Base-by-base conservation (phyloP, 1,140 invertebrate species). In the Calliopsis andreniformis region DNA sequence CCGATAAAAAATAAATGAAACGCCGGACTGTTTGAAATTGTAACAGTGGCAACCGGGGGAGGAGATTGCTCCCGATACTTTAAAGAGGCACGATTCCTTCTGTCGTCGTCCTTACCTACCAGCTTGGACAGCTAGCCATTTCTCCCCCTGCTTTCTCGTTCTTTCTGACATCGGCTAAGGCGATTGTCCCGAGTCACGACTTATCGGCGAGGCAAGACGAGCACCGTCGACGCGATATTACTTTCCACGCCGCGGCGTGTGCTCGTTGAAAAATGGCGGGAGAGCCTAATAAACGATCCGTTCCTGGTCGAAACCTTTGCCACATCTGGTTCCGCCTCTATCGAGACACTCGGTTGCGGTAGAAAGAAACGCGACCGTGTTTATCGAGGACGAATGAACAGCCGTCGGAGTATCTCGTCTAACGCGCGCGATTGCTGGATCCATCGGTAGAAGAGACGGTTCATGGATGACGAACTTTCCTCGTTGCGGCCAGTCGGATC, bases 1-100 rank as follows among this genome's bases (percentile, higher is more conserved):
- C 82, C 83, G 84, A 86, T 85, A 86, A 86, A 86, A 86, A 86
- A 86, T 80, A 86, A 86, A 86, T 85, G 83, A 86, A 85, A 82
- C 71, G 62, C 78, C 83, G 83, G 82, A 83, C 84, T 86, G 83
- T 83, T 86, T 85, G 84, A 86, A 86, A 86, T 86, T 85, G 84
- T 86, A 86, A 86, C 84, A 85, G 83, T 83, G 80, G 84, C 81
- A 76, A 80, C 80, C 68, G 56, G 39, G 55, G 51, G 39, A 43
- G 49, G 66, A 64, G 71, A 66, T 84, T 58, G 66, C 83, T 80
- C 64, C 69, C 75, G 80, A 84, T 82, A 84, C 79, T 85, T 84
- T 85, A 84, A 84, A 80, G 83, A 84, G 83, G 69, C 73, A 78
- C 73, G 73, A 53, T 75, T 80, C 66, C 78, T 84, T 76, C 62